Evolutionary conservation across 2,888 invertebrate species (phyloP), one percentile per base, ranked within the genome.

Genomic region (Drosophila anceps): DNA sequence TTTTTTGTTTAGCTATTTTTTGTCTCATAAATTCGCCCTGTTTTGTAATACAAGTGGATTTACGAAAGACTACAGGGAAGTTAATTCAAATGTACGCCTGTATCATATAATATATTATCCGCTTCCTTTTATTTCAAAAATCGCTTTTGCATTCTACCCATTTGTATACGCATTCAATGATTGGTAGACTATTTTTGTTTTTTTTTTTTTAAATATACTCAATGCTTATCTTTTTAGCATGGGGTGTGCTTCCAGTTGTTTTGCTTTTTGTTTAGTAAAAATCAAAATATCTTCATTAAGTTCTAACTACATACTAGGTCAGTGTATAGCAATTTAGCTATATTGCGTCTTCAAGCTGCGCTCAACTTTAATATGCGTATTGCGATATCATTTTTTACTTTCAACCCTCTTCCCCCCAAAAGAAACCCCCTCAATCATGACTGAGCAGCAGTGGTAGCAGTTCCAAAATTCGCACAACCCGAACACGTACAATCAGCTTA

Each of bases 371-470:
- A 62, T 80, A 77, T 86, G 76, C 75, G 80, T 76, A 79, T 79
- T 71, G 87, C 87, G 69, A 77, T 60, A 81, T 89, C 90, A 89
- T 83, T 55, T 84, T 84, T 87, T 84, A 66, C 71, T 51, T 51
- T 53, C 24, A 53, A 29, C 33, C 33, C 51, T 35, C 58, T 43
- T 27, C 64, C 54, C 31, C 54, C 43, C 24, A 63, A 50, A 50
- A 10, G n/a, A 51, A 51, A 20, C 62, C 64, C 73, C 58, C 67
- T 81, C 72, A 81, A 84, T 90, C 86, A 86, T 86, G 86, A 86
- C 86, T 86, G 86, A 86, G 90, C 86, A 86, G 86, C 86, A 86
- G 82, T 86, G 86, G 86, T 86, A 86, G 90, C 86, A 87, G 86
- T 86, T 86, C 86, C 86, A 89, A 90, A 86, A 90, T 81, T 78